Base-by-base conservation (phyloP, 2,797 vertebrate species). In the Cossypha caffra region DNA sequence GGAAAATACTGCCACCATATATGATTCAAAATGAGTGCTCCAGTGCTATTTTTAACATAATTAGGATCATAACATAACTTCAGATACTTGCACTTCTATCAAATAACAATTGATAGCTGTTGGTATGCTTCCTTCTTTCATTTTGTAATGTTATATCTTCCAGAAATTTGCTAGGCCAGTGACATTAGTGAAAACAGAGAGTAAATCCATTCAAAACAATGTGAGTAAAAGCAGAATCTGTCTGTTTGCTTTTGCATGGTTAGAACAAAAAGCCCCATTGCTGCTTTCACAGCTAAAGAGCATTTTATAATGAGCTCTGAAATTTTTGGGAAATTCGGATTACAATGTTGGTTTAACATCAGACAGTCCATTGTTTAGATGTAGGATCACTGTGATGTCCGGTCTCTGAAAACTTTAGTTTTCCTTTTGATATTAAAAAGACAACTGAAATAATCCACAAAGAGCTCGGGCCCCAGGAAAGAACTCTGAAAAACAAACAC, bases 301-400 rank as follows among this genome's bases (percentile, higher is more conserved):
- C 76, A 91, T 91, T 94, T 96, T 93, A 69, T 80, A 96, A 96
- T 75, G 73, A 71, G 92, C 92, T 95, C 87, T 90, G 96, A 97
- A 97, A 97, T 61, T 93, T 85, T 90, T 45, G 89, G 86, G 90
- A 58, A 96, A 95, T 77, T 88, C 28, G 16, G 78, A 96, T 84
- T 92, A 87, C 72, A 84, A 93, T 94, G 95, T 94, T 97, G 97
- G 95, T 97, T 97, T 97, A 96, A 96, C 95, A 96, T 91, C 92
- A 97, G 92, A 96, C 76, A 86, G 67, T 92, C 80, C 86, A 88
- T 96, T 95, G 94, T 97, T 97, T 93, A 92, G 93, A 84, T 94
- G 93, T 82, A 54, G 92, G 95, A 95, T 95, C 96, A 87, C 88
- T 81, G 80, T 10, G 20, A 96, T 97, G 96, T 95, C 96, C 75